Evolutionary conservation across 2,113 vertebrate species (phyloP), one percentile per base, ranked within the genome.

Genomic region (Takifugu flavidus): DNA sequence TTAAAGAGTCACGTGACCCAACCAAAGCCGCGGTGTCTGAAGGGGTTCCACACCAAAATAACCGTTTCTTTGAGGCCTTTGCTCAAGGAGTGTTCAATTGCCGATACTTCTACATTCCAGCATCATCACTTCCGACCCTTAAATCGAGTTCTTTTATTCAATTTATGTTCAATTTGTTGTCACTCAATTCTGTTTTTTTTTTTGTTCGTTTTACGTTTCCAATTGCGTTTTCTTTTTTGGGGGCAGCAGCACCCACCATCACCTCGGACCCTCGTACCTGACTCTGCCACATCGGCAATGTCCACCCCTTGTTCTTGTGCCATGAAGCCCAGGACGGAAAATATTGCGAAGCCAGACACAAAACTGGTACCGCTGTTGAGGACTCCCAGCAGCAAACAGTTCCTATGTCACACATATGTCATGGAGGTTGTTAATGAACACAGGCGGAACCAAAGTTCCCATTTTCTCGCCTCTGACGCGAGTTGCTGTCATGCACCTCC

Each of bases 301-400:
- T 98, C 93, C 95, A 98, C 96, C 94, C 96, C 96, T 98, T 99
- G 97, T 84, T 99, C 96, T 95, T 99, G 96, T 94, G 97, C 97
- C 97, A 99, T 99, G 95, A 98, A 98, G 94, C 97, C 97, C 94
- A 98, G 97, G 95, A 98, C 92, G 95, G 96, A 99, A 95, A 99
- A 99, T 95, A 98, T 99, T 94, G 97, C 97, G 94, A 99, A 99
- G 94, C 97, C 97, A 93, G 96, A 99, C 93, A 99, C 95, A 97
- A 99, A 99, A 93, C 96, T 98, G 94, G 97, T 99, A 92, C 94
- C 95, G 88, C 96, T 99, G 96, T 99, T 99, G 91, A 98, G 95
- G 94, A 90, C 98, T 95, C 96, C 96, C 93, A 99, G 95, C 95
- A 99, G 96, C 95, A 99, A 92, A 96, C 97, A 99, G 96, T 98